Evolutionary conservation across 2,888 invertebrate species (phyloP).

Genomic region (Andrena praecox): DNA sequence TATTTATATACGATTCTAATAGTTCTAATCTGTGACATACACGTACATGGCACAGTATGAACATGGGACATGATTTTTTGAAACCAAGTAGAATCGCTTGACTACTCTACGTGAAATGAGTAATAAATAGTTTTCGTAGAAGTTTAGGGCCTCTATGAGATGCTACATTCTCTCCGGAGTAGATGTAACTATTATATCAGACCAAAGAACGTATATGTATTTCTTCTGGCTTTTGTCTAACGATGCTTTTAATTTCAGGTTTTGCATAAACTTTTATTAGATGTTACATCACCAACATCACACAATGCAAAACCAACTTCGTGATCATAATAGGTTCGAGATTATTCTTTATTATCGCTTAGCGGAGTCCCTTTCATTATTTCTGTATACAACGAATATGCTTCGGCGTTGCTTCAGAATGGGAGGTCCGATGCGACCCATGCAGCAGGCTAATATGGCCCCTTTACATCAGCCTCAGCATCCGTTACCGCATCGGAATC

Average conservation of each 20-base stretch:
- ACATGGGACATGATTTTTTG: background rate
- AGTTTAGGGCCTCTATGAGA: background rate
- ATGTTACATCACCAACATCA: constrained; percentile 88
- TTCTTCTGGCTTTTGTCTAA: background rate
- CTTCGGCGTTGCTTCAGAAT: constrained; percentile 69
- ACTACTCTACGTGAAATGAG: background rate
- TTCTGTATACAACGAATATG: background rate
- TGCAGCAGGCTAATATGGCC: constrained; percentile 83
- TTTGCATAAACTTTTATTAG: constrained; percentile 74
- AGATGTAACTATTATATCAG: background rate
- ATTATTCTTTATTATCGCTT: background rate
- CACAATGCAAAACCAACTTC: constrained; percentile 89
- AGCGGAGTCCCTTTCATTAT: background rate
- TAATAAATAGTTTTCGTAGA: background rate
- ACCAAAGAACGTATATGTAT: background rate
- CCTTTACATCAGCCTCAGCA: constrained; percentile 82
- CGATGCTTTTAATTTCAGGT: constrained; percentile 57
- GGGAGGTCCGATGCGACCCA: constrained; percentile 83
- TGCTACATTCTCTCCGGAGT: background rate
- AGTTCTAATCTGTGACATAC: background rate
- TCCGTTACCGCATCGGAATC: constrained; percentile 81
- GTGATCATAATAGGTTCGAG: constrained; percentile 86
- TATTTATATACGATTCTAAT: background rate
- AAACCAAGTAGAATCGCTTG: background rate
- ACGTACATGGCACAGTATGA: background rate